These are phyloP conservation scores for Tragulus kanchil DNA, from an alignment of 2,113 vertebrate genomes.

Conservation along the genomic window DNA sequence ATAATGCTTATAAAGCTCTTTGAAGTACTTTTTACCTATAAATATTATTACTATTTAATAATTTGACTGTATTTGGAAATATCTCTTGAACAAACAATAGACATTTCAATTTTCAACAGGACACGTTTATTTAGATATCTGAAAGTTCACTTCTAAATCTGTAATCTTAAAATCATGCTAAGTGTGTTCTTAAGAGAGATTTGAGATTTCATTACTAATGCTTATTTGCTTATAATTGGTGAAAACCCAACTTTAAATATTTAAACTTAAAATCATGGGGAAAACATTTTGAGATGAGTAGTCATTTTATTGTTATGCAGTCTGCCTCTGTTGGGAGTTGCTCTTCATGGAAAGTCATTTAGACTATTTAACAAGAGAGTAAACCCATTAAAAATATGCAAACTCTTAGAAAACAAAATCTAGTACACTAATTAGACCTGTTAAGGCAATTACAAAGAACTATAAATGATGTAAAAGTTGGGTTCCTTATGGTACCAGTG, in stretches of 20 bases:
- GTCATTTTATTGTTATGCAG: constrained; percentile 37
- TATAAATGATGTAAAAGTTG: constrained; percentile 68
- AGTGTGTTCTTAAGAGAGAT: background rate
- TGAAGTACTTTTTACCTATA: background rate
- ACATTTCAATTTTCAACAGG: constrained; percentile 54
- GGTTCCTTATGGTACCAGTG: constrained; percentile 33
- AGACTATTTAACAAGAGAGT: constrained; percentile 73
- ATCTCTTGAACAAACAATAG: background rate
- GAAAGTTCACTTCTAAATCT: constrained; percentile 41
- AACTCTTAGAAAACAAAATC: constrained; percentile 74
- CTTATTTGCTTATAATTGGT: constrained; percentile 3
- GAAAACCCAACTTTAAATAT: constrained; percentile 42
- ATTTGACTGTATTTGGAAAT: background rate
- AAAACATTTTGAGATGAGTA: background rate
- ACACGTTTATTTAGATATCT: background rate
- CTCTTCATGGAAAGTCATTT: constrained; percentile 72
- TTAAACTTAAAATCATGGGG: constrained; percentile 17
- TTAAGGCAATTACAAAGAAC: constrained; percentile 71
- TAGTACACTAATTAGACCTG: constrained; percentile 76
- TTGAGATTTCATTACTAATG: background rate
- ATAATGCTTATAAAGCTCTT: background rate
- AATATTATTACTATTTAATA: constrained; percentile 4
- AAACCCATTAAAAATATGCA: constrained; percentile 78
- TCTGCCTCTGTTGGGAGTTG: constrained; percentile 21
- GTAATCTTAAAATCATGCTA: constrained; percentile 40